phyloP scores from a whole-genome alignment of 2,888 invertebrate genomes.

The Micropterix aruncella region DNA sequence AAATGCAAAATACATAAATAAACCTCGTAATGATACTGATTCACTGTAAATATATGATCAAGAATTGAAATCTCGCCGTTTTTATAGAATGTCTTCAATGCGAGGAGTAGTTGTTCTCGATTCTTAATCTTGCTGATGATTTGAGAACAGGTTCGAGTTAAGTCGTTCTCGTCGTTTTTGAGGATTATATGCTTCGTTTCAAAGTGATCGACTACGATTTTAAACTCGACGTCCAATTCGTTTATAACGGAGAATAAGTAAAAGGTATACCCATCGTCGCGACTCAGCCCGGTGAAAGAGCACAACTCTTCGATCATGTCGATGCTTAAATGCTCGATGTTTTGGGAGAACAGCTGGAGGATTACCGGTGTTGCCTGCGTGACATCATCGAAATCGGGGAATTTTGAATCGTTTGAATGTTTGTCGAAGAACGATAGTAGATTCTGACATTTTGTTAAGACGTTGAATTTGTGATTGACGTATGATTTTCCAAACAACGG shows the following conservation, averaged over 20 bases:
- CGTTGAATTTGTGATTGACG: background rate
- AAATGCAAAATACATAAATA: constrained; percentile 30
- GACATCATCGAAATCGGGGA: background rate
- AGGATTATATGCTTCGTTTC: constrained; percentile 16
- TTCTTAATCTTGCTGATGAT: constrained; percentile 31
- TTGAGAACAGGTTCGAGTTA: constrained; percentile 21
- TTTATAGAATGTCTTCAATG: constrained; percentile 33
- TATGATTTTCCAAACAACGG: constrained; percentile 9
- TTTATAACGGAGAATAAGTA: constrained; percentile 10
- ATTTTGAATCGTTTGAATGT: background rate
- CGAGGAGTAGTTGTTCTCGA: constrained; percentile 26
- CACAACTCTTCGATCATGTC: constrained; percentile 10
- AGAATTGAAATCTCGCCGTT: constrained; percentile 33
- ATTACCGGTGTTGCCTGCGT: background rate
- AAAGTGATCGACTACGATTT: constrained; percentile 6
- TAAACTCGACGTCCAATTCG: constrained; percentile 8
- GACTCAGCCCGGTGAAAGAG: constrained; percentile 7
- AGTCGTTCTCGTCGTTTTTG: constrained; percentile 21
- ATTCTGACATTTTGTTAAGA: background rate
- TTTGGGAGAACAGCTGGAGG: constrained; percentile 8
- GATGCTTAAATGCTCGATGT: constrained; percentile 8
- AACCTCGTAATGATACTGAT: constrained; percentile 35
- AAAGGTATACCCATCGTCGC: constrained; percentile 9
- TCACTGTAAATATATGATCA: constrained; percentile 27
- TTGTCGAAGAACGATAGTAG: background rate